phyloP scores from a whole-genome alignment of 2,888 invertebrate genomes.

The Eristalis pertinax region DNA sequence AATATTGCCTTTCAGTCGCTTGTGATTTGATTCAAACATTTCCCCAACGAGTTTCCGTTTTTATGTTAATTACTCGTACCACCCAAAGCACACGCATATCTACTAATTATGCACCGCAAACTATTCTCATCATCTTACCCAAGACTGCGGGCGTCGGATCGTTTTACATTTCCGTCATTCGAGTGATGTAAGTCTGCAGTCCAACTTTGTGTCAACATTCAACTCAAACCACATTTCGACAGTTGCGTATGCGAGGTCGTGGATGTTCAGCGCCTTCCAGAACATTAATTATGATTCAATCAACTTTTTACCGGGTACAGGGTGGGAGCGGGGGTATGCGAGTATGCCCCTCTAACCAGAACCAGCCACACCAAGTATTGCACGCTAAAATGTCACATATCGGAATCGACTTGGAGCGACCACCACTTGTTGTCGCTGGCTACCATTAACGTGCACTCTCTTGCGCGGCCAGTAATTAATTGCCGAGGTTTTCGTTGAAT shows the following conservation, averaged over 20 bases:
- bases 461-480: constrained; percentile 51
- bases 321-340: background rate
- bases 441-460: constrained; percentile 5
- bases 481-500: constrained; percentile 52
- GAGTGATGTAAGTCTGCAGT: background rate
- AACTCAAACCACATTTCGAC: background rate
- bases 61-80: background rate
- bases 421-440: constrained; percentile 40
- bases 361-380: constrained; percentile 19
- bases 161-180: background rate
- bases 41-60: background rate
- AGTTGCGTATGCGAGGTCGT: background rate
- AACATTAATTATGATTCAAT: background rate
- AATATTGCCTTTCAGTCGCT: background rate
- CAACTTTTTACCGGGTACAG: background rate
- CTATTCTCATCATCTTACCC: constrained; percentile 8
- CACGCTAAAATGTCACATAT: constrained; percentile 53
- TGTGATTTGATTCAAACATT: background rate
- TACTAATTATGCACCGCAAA: constrained; percentile 21
- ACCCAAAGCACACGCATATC: background rate
- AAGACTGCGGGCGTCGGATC: background rate
- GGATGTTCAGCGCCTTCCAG: background rate
- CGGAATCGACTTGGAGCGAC: constrained; percentile 41
- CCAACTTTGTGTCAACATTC: background rate
- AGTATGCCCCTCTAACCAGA: background rate